Conservation (phyloP, 1,140 invertebrate genomes). For the Bombus haemorrhoidalis region DNA sequence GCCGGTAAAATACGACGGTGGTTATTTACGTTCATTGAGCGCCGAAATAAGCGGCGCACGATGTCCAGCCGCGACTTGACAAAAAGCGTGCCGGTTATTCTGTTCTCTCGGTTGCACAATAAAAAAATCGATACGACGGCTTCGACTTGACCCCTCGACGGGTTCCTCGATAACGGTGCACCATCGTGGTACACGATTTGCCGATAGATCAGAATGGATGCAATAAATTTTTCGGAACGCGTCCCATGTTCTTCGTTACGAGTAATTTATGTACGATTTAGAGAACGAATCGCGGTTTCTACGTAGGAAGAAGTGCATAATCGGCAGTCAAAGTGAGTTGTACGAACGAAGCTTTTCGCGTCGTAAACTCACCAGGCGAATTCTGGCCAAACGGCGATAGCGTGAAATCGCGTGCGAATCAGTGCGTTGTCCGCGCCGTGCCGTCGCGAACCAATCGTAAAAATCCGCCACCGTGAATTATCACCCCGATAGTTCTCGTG, state of each 20-base stretch:
- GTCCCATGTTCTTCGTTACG: slow-evolving; percentile 47
- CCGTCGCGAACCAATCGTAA: background rate
- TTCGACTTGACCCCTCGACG: slow-evolving; percentile 15
- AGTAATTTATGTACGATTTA: slow-evolving; percentile 59
- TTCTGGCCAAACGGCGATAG: background rate
- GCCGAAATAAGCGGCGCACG: background rate
- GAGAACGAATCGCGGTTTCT: slow-evolving; percentile 33
- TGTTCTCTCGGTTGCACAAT: slow-evolving; percentile 32
- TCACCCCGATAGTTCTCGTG: too few species aligned
- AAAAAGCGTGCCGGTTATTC: slow-evolving; percentile 37
- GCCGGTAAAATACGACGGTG: background rate
- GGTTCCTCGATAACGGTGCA: slow-evolving; percentile 52
- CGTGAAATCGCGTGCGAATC: background rate
- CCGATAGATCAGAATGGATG: slow-evolving; percentile 59
- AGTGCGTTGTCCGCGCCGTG: too few species aligned
- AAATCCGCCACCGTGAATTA: background rate
- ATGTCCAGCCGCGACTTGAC: background rate
- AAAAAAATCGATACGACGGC: slow-evolving; percentile 51
- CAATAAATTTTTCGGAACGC: slow-evolving; percentile 58
- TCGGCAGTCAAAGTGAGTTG: background rate
- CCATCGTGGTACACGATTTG: slow-evolving; percentile 52
- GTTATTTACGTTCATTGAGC: slow-evolving; percentile 1
- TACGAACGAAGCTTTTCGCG: slow-evolving; percentile 20
- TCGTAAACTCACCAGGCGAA: slow-evolving; percentile 5
- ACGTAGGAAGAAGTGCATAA: slow-evolving; percentile 12